Percentiles rank a stretch among this genome's conserved stretches.
These are phyloP conservation scores for Hyles lineata DNA, from an alignment of 2,888 invertebrate species.

Conservation along the genomic window DNA sequence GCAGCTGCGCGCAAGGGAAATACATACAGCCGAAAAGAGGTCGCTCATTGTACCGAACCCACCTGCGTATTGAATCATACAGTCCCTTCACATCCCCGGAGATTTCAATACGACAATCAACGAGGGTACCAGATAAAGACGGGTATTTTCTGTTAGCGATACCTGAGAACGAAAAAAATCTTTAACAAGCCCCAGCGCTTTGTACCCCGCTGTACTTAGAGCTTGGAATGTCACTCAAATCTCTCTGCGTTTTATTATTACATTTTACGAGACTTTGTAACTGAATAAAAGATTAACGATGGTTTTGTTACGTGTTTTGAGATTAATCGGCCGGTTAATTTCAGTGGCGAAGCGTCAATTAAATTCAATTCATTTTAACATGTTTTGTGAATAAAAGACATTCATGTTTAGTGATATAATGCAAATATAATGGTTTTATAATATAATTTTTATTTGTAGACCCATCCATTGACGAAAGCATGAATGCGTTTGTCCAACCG, in stretches of 20 bases:
- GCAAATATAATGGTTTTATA: too few relatives aligned
- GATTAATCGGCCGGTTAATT: constrained; percentile 2
- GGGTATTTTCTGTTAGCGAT: constrained; percentile 27
- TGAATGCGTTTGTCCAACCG: too few relatives aligned
- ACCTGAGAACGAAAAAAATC: constrained; percentile 31
- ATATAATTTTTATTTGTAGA: too few relatives aligned
- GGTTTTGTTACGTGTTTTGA: background rate
- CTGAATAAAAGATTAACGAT: constrained; percentile 6
- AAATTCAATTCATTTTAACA: background rate
- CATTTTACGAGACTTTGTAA: background rate
- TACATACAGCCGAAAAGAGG: constrained; percentile 29
- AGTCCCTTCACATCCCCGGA: constrained; percentile 25
- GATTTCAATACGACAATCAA: constrained; percentile 35
- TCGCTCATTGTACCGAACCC: constrained; percentile 42
- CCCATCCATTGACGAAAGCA: too few relatives aligned
- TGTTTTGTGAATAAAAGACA: background rate
- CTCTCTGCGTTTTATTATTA: constrained; percentile 13
- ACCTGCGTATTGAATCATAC: constrained; percentile 51
- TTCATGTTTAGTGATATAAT: background rate
- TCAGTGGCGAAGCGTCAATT: background rate
- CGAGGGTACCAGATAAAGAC: constrained; percentile 35
- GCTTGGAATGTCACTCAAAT: constrained; percentile 29
- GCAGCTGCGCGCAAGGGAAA: constrained; percentile 44
- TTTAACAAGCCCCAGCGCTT: constrained; percentile 38
- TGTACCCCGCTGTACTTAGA: constrained; percentile 38